Percentiles rank a stretch among this genome's conserved stretches.
phyloP scores from a whole-genome alignment of 2,888 invertebrate species.

The Euplagia quadripunctaria region DNA sequence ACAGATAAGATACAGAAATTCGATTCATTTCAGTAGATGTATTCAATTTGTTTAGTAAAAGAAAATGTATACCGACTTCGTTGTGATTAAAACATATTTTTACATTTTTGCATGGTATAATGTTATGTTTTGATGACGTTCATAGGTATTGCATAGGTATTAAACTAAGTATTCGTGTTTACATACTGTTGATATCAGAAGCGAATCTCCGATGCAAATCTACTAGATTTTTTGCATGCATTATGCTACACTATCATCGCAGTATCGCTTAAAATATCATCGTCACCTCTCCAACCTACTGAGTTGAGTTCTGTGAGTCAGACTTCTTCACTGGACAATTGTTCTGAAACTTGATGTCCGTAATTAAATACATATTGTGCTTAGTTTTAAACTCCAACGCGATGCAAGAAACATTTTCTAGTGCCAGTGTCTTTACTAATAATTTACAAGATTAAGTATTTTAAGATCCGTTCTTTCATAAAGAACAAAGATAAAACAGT shows the following conservation, averaged over 20 bases:
- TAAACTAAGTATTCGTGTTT: neutral
- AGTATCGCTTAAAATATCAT: neutral
- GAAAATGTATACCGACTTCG: neutral
- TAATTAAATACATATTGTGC: neutral
- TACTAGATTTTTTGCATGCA: too few species aligned
- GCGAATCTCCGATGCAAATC: too few species aligned
- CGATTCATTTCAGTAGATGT: neutral
- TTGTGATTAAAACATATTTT: neutral
- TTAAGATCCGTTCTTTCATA: neutral
- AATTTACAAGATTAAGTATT: neutral
- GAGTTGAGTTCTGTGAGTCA: neutral
- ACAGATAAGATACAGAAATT: neutral
- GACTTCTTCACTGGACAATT: neutral
- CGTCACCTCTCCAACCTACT: neutral
- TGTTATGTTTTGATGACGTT: neutral
- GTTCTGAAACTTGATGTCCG: neutral
- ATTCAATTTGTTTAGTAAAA: neutral
- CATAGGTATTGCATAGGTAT: neutral
- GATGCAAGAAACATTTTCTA: neutral
- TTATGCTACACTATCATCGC: neutral
- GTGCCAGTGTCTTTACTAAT: neutral
- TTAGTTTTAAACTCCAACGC: neutral
- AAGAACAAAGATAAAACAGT: constrained; percentile 2
- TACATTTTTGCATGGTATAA: neutral
- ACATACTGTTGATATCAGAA: neutral